Base-by-base conservation (phyloP, 2,888 invertebrate genomes). In the Elaeidobius kamerunicus region DNA sequence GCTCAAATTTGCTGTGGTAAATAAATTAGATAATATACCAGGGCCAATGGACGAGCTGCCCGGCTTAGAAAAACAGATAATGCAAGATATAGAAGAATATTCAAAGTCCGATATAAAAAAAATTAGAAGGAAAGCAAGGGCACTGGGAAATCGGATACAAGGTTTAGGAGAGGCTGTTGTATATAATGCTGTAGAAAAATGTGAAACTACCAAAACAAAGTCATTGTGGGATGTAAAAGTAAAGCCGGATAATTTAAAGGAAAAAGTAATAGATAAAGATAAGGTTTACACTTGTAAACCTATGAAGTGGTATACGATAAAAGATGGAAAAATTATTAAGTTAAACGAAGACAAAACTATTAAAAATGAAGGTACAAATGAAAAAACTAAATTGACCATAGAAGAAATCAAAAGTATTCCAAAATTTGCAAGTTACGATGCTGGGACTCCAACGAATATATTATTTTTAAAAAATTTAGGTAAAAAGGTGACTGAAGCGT, bases 391-490 rank as follows among this genome's bases (percentile, higher is more conserved):
- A 61, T 73, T 80, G 72, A 66, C 68, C 34, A 49, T 78, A 17
- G 78, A 78, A 63, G 76, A 80, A 61, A 79, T 81, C 18, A 76
- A 67, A 65, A 75, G 74, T 56, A 74, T 79, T 58, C 76, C 78
- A 1, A 71, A 75, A 59, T 81, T 80, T 61, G 70, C 74, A 60
- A 75, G 78, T 59, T 81, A 80, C 65, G 69, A 75, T 27, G 73
- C 75, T 46, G 81, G 80, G 15, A 63, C 66, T 57, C 78, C 78
- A 44, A 76, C 78, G 1, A 79, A 77, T 70, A 72, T 74, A 6
- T 66, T 82, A 7, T 81, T 75, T 63, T 60, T 81, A 14, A 81
- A 81, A 70, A 82, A 82, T 66, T 75, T 82, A 55, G 70, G 76
- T 0, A 72, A 75, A 7, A 63, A 67, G 41, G 73, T 79, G 3